A percentile compares a stretch with the other conserved stretches of the same genome.
These are phyloP conservation scores for Seira musarum DNA, from an alignment of 2,888 invertebrate species.

Conservation along the genomic window DNA sequence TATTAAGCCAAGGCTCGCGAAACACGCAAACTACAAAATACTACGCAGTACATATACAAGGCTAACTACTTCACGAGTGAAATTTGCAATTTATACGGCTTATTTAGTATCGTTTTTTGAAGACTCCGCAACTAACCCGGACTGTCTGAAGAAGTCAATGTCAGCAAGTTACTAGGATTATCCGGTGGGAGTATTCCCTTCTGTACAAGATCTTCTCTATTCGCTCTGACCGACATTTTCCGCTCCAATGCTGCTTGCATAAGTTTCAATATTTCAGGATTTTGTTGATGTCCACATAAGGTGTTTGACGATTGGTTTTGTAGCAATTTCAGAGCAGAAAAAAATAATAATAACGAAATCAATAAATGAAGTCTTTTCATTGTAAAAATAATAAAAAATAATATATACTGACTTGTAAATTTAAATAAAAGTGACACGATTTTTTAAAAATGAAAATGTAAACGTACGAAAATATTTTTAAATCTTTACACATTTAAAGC, in stretches of 20 bases:
- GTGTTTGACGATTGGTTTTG: background rate
- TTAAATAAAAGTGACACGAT: too few relatives aligned
- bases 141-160: constrained; percentile 64
- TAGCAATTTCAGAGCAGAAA: constrained; percentile 70
- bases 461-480: too few relatives aligned
- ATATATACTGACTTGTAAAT: too few relatives aligned
- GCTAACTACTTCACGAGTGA: background rate
- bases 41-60: background rate
- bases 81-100: background rate
- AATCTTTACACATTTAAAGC: too few relatives aligned
- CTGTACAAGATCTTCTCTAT: constrained; percentile 96
- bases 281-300: constrained; percentile 30
- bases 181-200: constrained; percentile 93
- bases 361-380: background rate
- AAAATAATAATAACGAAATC: constrained; percentile 63
- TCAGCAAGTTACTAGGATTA: constrained; percentile 78
- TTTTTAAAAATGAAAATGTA: too few relatives aligned
- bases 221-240: constrained; percentile 98
- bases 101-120: constrained; percentile 11
- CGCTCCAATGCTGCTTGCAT: constrained; percentile 89
- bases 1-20: too few relatives aligned
- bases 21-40: background rate
- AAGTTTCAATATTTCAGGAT: constrained; percentile 6
- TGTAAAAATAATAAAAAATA: too few relatives aligned
- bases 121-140: constrained; percentile 65